These are phyloP conservation scores for Anagrus nilaparvatae DNA, from an alignment of 1,140 invertebrate genomes.

Conservation along the genomic window DNA sequence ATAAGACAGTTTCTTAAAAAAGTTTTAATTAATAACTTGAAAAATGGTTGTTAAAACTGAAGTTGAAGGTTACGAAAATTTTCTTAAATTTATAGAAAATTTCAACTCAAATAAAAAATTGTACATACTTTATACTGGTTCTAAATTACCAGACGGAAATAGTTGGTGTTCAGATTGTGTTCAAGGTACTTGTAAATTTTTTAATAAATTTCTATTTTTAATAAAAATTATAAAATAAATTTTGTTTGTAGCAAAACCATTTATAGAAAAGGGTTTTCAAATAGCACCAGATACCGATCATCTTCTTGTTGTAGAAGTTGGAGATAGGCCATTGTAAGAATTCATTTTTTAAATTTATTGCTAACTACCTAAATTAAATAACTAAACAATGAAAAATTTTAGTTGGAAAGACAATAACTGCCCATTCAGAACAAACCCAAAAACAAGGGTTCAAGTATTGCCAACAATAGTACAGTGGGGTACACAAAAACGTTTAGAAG, in stretches of 20 bases:
- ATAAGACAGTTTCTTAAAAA: no score
- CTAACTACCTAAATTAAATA: not conserved
- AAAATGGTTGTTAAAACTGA: slow-evolving; percentile 48
- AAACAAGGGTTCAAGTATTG: slow-evolving; percentile 55
- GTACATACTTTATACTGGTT: slow-evolving; percentile 56
- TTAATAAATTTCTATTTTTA: not conserved
- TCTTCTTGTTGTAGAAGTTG: slow-evolving; percentile 61
- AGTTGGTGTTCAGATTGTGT: slow-evolving; percentile 72
- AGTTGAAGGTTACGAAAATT: slow-evolving; percentile 48
- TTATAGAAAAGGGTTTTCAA: slow-evolving; percentile 50
- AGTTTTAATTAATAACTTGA: no score
- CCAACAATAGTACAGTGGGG: slow-evolving; percentile 66
- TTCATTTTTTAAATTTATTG: slow-evolving; percentile 9
- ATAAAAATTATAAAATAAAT: slow-evolving; percentile 6
- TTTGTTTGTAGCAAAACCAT: slow-evolving; percentile 45
- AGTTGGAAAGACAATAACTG: slow-evolving; percentile 68
- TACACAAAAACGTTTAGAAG: slow-evolving; percentile 59
- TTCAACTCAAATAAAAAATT: slow-evolving; percentile 39
- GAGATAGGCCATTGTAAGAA: slow-evolving; percentile 53
- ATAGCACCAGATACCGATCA: slow-evolving; percentile 44
- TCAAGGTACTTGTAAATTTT: slow-evolving; percentile 47
- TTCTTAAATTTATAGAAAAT: slow-evolving; percentile 43
- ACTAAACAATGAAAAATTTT: no score
- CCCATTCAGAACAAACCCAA: slow-evolving; percentile 59
- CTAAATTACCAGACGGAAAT: slow-evolving; percentile 50